Base-by-base conservation (phyloP, 2,888 invertebrate genomes). In the Criorhina ranunculi region DNA sequence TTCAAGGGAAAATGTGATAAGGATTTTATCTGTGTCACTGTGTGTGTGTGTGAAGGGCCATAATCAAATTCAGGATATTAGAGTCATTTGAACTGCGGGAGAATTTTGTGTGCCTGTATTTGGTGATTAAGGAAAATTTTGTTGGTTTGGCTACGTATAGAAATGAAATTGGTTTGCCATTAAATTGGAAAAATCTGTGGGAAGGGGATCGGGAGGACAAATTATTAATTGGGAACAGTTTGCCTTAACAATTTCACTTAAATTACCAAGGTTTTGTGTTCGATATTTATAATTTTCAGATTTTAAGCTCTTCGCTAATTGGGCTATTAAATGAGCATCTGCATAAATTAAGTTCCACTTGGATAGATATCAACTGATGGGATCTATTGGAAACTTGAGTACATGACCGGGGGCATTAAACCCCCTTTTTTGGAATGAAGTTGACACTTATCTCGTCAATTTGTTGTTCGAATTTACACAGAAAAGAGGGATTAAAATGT, bases 101-200 rank as follows among this genome's bases (percentile, higher is more conserved):
- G n/a, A 70, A 35, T 72, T 42, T 35, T 5, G 15, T 19, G 2
- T 64, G 64, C 64, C 9, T 46, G 53, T 46, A 11, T 67, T 72
- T 66, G 83, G 67, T 69, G 62, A 83, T 83, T 83, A 83, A 64
- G 83, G 64, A 40, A 44, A 53, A 59, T 60, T 60, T 42, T 42
- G 40, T 17, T 44, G 24, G n/a, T 44, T 59, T 33, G 17, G 59
- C 17, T 53, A 24, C 24, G 24, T 24, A 24, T 55, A 60, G 53
- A 73, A 78, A 62, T 55, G 57, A 62, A 79, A 83, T 83, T 83
- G 83, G 79, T 83, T 83, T 69, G 73, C 83, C 79, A 83, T 83
- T 83, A 79, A 67, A 46, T 33, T 19, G 15, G 33, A 31, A 9
- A 60, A 60, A 51, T 33, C 37, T 15, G 44, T 35, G 24, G 51